phyloP scores from a whole-genome alignment of 2,113 vertebrate genomes.

The Colius striatus region DNA sequence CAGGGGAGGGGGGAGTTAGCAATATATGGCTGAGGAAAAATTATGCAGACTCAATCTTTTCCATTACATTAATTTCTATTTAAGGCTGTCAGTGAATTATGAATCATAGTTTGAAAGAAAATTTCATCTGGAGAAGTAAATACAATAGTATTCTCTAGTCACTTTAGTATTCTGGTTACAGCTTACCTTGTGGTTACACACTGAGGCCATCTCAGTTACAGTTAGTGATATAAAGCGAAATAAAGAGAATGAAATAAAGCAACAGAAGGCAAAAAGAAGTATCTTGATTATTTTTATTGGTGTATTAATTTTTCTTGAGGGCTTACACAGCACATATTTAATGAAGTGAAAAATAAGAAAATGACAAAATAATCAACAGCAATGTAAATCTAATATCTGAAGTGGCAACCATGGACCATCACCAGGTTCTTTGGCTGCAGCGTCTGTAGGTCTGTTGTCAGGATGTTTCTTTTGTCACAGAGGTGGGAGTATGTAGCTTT shows the following conservation, averaged over 20 bases:
- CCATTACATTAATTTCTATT: not conserved
- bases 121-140: not conserved
- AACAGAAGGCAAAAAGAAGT: not conserved
- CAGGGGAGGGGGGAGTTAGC: not conserved
- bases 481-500: not conserved
- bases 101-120: not conserved
- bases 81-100: not conserved
- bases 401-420: not conserved
- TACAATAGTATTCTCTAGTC: not conserved
- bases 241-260: not conserved
- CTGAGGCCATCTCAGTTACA: not conserved
- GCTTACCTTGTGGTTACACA: not conserved
- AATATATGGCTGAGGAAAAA: not conserved
- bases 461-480: not conserved
- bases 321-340: not conserved
- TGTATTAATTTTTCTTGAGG: not conserved
- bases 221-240: not conserved
- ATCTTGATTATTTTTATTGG: not conserved
- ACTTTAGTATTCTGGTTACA: not conserved
- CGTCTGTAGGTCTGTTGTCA: not conserved
- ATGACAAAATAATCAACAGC: not conserved
- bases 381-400: not conserved
- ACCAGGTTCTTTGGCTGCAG: not conserved
- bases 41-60: not conserved
- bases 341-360: not conserved